Conservation (phyloP, 2,797 vertebrate species). For the Moxostoma hubbsi region DNA sequence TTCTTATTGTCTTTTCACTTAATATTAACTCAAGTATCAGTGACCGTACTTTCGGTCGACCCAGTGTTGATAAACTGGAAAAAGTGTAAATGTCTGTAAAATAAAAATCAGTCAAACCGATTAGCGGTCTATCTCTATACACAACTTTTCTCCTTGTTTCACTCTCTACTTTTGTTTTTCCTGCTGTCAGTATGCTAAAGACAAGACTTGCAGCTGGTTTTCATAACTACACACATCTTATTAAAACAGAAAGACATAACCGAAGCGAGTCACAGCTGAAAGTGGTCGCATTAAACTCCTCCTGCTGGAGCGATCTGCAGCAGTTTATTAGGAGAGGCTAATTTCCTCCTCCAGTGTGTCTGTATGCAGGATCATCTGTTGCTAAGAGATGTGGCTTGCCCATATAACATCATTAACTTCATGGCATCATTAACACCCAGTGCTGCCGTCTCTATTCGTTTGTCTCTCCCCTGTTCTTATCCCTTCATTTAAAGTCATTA, state of each 20-base stretch:
- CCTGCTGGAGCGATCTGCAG: conserved; percentile 39
- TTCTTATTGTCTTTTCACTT: no score
- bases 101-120: no score
- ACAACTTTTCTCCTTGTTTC: neutral
- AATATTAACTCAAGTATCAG: no score
- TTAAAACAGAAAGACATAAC: conserved; percentile 3
- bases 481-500: conserved; percentile 41
- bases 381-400: conserved; percentile 78
- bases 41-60: no score
- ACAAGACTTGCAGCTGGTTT: neutral
- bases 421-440: conserved; percentile 75
- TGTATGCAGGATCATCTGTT: conserved; percentile 73
- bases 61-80: no score
- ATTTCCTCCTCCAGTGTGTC: conserved; percentile 75
- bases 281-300: neutral
- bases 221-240: conserved; percentile 15
- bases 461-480: conserved; percentile 53
- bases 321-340: conserved; percentile 73
- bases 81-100: no score
- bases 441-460: neutral
- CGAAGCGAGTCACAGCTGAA: neutral
- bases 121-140: neutral
- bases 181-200: neutral
- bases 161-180: neutral
- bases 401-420: conserved; percentile 74